Evolutionary conservation across 2,113 vertebrate genomes (phyloP).

Genomic region (Sporophila hypoxantha): DNA sequence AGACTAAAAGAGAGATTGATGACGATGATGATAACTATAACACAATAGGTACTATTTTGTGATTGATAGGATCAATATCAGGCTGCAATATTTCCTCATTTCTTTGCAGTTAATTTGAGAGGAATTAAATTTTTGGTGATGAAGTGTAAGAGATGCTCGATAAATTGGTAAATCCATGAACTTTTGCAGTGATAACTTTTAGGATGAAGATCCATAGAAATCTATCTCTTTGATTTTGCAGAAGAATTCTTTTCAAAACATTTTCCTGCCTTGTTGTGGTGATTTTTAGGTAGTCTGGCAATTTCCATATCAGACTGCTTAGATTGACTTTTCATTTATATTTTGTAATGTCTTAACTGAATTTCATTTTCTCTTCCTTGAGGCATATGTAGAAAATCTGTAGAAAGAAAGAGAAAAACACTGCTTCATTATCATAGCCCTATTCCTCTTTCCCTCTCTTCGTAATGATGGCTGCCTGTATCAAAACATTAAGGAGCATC

Average conservation of each 20-base stretch:
- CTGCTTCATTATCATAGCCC: background rate
- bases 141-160: background rate
- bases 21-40: background rate
- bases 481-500: background rate
- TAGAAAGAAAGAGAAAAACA: background rate
- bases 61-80: background rate
- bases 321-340: background rate
- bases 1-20: background rate
- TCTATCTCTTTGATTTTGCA: background rate
- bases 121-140: background rate
- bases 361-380: background rate
- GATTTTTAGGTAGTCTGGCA: background rate
- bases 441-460: background rate
- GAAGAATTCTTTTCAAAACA: background rate
- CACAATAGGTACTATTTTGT: background rate
- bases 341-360: background rate
- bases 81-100: background rate
- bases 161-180: background rate
- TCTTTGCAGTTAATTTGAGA: background rate
- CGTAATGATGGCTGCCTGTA: background rate
- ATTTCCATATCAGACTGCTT: background rate
- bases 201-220: background rate
- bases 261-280: fast-evolving
- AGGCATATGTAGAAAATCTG: background rate
- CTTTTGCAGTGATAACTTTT: background rate